Conservation (phyloP, 2,888 invertebrate genomes). For the Drosophila kambysellisi region DNA sequence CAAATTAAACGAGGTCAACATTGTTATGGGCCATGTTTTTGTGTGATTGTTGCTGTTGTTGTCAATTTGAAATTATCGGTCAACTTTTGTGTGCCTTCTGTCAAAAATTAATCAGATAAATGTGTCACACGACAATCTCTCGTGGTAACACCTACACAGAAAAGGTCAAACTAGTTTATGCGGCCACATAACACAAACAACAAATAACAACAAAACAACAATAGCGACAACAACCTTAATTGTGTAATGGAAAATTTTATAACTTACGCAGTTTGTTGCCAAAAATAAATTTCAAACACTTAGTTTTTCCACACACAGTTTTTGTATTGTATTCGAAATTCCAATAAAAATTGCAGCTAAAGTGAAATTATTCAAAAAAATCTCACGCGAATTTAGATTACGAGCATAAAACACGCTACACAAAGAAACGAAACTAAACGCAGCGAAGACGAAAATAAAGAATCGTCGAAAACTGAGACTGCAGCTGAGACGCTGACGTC, state of each 20-base stretch:
- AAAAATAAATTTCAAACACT: slow-evolving; percentile 1
- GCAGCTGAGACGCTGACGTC: slow-evolving; percentile 47
- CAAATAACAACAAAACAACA: slow-evolving; percentile 20
- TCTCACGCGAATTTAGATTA: background rate
- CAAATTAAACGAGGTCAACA: slow-evolving; percentile 64
- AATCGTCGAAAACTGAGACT: slow-evolving; percentile 13
- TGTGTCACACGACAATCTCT: slow-evolving; percentile 56
- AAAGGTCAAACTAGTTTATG: slow-evolving; percentile 63
- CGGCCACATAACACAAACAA: slow-evolving; percentile 30
- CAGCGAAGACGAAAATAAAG: slow-evolving; percentile 16
- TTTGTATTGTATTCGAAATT: slow-evolving; percentile 18
- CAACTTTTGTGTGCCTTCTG: slow-evolving; percentile 77
- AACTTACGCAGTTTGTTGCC: slow-evolving; percentile 54
- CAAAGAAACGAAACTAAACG: slow-evolving; percentile 10
- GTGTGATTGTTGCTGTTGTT: slow-evolving; percentile 29
- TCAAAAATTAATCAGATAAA: slow-evolving; percentile 78
- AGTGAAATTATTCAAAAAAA: slow-evolving; percentile 36
- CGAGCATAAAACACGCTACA: slow-evolving; percentile 26
- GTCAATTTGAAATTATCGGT: slow-evolving; percentile 78
- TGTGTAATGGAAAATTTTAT: slow-evolving; percentile 41
- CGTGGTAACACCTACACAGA: slow-evolving; percentile 51
- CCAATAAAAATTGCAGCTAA: slow-evolving; percentile 47
- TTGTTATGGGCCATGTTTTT: slow-evolving; percentile 67
- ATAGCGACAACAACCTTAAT: slow-evolving; percentile 38
- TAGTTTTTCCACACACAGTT: slow-evolving; percentile 15